These are phyloP conservation scores for Clarias laeviceps DNA, from an alignment of 2,797 vertebrate genomes.

Conservation along the genomic window DNA sequence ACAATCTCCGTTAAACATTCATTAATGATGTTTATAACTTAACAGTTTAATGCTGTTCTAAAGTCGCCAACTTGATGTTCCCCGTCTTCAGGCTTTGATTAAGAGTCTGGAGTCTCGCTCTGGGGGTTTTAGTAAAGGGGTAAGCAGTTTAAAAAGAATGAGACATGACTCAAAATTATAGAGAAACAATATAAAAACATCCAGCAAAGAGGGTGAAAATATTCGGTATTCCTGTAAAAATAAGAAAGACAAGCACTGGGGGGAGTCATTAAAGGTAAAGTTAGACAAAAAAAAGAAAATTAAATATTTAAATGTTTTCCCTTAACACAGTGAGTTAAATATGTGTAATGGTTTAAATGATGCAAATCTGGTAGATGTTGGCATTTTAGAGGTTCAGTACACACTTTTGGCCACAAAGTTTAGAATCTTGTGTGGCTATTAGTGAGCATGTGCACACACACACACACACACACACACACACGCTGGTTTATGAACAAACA, in stretches of 20 bases:
- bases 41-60: background rate
- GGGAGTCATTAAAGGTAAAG: background rate
- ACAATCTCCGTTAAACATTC: background rate
- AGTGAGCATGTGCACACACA: background rate
- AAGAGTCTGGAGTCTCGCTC: background rate
- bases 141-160: conserved; percentile 16
- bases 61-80: background rate
- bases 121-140: background rate
- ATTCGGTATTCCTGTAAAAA: background rate
- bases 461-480: background rate
- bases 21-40: background rate
- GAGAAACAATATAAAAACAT: conserved; percentile 19
- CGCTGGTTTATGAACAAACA: background rate
- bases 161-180: conserved; percentile 32
- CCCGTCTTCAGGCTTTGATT: background rate
- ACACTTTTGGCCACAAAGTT: background rate
- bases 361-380: background rate
- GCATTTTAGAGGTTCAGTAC: background rate
- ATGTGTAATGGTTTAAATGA: background rate
- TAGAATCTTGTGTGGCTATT: background rate
- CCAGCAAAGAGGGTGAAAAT: conserved; percentile 9
- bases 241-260: background rate
- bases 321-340: background rate
- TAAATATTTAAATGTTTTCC: background rate
- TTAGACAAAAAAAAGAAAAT: background rate